phyloP scores from a whole-genome alignment of 2,113 vertebrate species.

The Eublepharis macularius region DNA sequence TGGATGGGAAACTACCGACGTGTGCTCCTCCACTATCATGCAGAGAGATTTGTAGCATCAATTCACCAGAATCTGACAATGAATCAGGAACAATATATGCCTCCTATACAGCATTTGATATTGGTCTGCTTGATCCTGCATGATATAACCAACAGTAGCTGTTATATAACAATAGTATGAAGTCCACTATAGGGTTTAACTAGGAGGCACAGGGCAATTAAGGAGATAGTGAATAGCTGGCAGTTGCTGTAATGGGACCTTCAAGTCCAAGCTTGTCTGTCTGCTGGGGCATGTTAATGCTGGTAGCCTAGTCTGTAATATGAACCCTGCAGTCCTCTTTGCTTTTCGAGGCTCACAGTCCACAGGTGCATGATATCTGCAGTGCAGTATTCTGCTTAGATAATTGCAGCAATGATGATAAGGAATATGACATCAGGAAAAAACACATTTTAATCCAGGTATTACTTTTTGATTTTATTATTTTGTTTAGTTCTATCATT shows the following conservation, averaged over 20 bases:
- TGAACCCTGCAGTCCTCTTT: background rate
- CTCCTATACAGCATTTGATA: background rate
- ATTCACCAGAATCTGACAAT: background rate
- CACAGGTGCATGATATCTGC: too few relatives aligned
- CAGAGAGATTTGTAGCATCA: background rate
- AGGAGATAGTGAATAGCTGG: background rate
- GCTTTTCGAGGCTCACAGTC: background rate
- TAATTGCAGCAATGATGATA: too few relatives aligned
- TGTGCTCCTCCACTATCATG: background rate
- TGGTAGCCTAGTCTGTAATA: background rate
- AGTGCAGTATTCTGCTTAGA: background rate
- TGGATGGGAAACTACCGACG: background rate
- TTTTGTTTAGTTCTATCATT: background rate
- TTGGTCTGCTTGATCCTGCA: background rate
- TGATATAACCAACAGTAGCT: background rate
- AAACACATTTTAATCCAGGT: accelerated
- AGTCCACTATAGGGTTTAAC: background rate
- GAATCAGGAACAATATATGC: background rate
- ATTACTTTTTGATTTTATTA: too few relatives aligned
- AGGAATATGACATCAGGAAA: background rate
- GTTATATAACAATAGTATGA: too few relatives aligned
- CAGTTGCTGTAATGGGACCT: background rate
- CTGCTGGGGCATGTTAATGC: background rate
- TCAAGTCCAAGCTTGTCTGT: background rate
- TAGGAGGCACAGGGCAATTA: background rate